Evolutionary conservation across 1,140 invertebrate species (phyloP).

Genomic region (Delia radicum): DNA sequence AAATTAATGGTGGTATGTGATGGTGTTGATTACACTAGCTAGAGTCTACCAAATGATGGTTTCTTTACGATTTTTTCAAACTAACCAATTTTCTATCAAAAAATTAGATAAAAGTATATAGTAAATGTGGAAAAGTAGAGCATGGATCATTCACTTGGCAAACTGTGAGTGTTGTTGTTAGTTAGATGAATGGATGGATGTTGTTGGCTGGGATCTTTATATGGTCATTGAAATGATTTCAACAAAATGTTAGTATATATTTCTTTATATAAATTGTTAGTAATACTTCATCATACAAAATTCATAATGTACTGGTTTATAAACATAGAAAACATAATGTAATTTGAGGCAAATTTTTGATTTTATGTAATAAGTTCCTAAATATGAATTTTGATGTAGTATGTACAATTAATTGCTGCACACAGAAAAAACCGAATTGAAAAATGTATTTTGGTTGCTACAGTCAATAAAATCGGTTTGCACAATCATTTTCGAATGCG

Average conservation of each 20-base stretch:
- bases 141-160: neutral
- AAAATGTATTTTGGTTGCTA: too few species aligned
- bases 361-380: conserved; percentile 2
- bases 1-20: neutral
- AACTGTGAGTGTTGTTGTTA: neutral
- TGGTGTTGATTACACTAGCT: neutral
- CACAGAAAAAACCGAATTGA: too few species aligned
- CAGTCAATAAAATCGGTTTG: too few species aligned
- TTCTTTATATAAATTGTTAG: neutral
- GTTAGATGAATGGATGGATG: neutral
- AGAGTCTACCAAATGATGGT: too few species aligned
- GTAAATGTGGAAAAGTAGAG: neutral
- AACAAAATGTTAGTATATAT: neutral
- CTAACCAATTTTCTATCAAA: neutral
- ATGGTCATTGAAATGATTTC: neutral
- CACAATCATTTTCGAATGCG: too few species aligned
- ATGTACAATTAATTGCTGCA: too few species aligned
- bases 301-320: neutral
- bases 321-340: neutral
- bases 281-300: neutral
- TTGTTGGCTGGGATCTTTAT: neutral
- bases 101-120: neutral
- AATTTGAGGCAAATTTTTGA: conserved; percentile 12
- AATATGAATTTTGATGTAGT: too few species aligned
- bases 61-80: neutral